These are phyloP conservation scores for Mystacornis crossleyi DNA, from an alignment of 2,113 vertebrate genomes.

Conservation along the genomic window DNA sequence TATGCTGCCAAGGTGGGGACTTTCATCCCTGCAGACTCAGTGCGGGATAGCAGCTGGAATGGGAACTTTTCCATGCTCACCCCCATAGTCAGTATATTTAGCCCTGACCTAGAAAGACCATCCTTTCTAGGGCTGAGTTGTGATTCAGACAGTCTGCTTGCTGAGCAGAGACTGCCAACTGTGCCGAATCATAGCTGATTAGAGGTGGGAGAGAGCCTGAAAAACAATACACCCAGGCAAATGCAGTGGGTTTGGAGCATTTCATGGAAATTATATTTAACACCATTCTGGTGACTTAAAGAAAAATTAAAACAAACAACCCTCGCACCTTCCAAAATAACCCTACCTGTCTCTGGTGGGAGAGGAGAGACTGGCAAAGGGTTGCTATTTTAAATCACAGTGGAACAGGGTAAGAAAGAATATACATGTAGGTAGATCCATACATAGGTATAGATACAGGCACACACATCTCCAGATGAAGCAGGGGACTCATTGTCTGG, in stretches of 20 bases:
- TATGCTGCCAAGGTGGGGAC: not conserved
- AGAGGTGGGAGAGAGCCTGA: constrained; percentile 57
- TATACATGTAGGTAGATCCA: not conserved
- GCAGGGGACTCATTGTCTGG: not conserved
- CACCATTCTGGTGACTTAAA: constrained; percentile 31
- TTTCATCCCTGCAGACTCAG: not conserved
- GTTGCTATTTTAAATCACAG: constrained; percentile 51
- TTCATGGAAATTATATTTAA: constrained; percentile 26
- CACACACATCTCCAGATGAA: not conserved
- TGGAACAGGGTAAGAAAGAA: not conserved
- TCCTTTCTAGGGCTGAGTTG: constrained; percentile 66
- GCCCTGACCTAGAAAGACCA: constrained; percentile 64
- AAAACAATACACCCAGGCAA: constrained; percentile 57
- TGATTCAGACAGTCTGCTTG: constrained; percentile 66
- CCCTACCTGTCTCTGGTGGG: constrained; percentile 57
- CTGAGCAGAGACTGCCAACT: constrained; percentile 53
- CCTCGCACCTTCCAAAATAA: constrained; percentile 57
- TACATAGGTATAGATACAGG: not conserved
- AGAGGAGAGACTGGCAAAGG: constrained; percentile 27
- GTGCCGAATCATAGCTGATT: constrained; percentile 47
- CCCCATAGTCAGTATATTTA: constrained; percentile 52
- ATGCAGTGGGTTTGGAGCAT: constrained; percentile 16
- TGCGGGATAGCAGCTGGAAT: constrained; percentile 22
- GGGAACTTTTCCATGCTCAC: constrained; percentile 60
- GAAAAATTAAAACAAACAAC: constrained; percentile 65